phyloP scores from a whole-genome alignment of 1,140 invertebrate genomes.

The Cylas formicarius region DNA sequence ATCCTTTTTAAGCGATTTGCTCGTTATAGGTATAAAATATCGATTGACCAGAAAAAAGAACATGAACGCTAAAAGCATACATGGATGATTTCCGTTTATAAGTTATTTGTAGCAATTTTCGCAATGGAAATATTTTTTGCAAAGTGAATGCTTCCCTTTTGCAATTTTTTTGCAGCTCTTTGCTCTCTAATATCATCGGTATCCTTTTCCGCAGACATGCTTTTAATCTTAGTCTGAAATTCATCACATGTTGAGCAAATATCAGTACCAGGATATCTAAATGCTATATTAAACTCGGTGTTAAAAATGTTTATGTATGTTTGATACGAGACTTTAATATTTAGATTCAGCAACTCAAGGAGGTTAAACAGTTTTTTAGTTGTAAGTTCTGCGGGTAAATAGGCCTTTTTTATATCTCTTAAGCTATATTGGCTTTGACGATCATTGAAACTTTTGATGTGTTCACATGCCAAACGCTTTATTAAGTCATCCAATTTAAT shows the following conservation, averaged over 20 bases:
- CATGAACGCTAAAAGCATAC: conserved; percentile 26
- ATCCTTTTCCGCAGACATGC: conserved; percentile 3
- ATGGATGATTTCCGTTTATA: conserved; percentile 24
- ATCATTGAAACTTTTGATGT: conserved; percentile 13
- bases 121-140: conserved; percentile 21
- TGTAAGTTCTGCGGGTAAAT: conserved; percentile 14
- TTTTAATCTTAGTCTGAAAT: conserved; percentile 7
- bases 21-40: conserved; percentile 25
- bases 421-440: conserved; percentile 14
- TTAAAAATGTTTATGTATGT: conserved; percentile 9
- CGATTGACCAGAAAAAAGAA: conserved; percentile 9
- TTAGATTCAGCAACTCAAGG: background rate
- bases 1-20: conserved; percentile 25
- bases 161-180: conserved; percentile 14
- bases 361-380: conserved; percentile 18
- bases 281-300: conserved; percentile 18
- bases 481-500: too few species aligned
- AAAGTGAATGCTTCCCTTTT: conserved; percentile 23
- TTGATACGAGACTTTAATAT: conserved; percentile 7
- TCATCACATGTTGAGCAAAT: conserved; percentile 17
- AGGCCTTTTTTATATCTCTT: conserved; percentile 7
- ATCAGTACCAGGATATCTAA: conserved; percentile 17
- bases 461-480: too few species aligned
- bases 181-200: conserved; percentile 8
- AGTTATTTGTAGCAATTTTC: conserved; percentile 24